Base-by-base conservation (phyloP, 2,113 vertebrate species). In the Turdus rufiventris region DNA sequence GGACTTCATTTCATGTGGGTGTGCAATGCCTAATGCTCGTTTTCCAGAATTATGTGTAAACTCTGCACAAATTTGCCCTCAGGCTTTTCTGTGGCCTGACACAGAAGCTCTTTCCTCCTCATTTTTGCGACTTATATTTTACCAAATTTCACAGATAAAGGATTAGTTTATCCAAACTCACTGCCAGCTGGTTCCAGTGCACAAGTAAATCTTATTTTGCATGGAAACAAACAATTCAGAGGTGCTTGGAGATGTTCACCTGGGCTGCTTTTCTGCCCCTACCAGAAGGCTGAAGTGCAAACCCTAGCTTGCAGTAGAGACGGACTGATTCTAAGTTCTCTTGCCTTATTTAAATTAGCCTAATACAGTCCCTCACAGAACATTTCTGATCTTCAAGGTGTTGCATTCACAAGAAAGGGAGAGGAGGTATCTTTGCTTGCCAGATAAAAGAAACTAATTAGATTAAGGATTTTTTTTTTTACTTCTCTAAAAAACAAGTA, bases 361-460 rank as follows among this genome's bases (percentile, higher is more conserved):
- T 89, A 80, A 76, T 71, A 31, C 56, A 83, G 51, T 79, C 65
- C 73, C 83, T 81, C 48, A 56, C 50, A 48, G 85, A 93, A 91
- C 60, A 92, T 90, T 94, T 97, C 89, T 97, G 92, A 95, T 98
- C 96, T 98, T 91, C 96, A 97, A 97, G 96, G 96, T 98, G 82
- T 96, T 13, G 36, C 57, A 57, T 87, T 95, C 72, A 86, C 80
- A 96, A 94, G 91, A 91, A 88, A 95, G 74, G 0, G 1, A 79
- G 88, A 92, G 78, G 90, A 95, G 89, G 78, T 92, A 93, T 94
- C 81, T 94, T 95, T 96, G 61, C 87, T 94, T 73, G 78, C 71
- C 85, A 96, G 95, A 96, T 97, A 93, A 96, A 91, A 97, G 96
- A 93, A 97, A 94, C 96, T 98, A 98, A 98, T 98, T 98, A 98